These are phyloP conservation scores for Urocolius indicus DNA, from an alignment of 2,113 vertebrate genomes.

Conservation along the genomic window DNA sequence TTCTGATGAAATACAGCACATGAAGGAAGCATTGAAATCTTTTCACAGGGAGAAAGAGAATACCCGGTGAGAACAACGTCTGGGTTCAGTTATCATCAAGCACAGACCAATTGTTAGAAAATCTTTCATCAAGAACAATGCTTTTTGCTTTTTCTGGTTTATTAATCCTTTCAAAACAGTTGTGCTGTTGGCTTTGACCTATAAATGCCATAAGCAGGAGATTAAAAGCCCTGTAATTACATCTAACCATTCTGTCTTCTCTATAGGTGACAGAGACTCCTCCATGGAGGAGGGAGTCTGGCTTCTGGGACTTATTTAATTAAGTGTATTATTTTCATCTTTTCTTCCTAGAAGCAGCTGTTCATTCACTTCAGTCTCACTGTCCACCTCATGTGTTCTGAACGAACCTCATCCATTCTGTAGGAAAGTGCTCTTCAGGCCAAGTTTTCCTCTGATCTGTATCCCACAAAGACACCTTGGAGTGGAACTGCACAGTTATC, in stretches of 20 bases:
- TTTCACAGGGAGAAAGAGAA: neutral
- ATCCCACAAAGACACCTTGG: neutral
- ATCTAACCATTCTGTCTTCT: neutral
- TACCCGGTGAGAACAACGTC: neutral
- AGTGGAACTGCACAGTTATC: neutral
- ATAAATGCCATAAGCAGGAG: neutral
- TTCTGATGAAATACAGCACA: neutral
- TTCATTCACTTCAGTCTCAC: neutral
- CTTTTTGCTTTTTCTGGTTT: neutral
- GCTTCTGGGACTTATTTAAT: constrained; percentile 11
- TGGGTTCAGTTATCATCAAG: neutral
- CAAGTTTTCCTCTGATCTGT: neutral
- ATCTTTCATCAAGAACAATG: neutral
- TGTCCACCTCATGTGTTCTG: neutral
- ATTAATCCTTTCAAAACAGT: constrained; percentile 1
- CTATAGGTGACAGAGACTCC: neutral
- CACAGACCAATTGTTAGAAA: neutral
- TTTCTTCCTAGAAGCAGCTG: neutral
- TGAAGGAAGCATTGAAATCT: neutral
- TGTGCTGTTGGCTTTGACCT: neutral
- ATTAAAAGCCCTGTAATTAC: neutral
- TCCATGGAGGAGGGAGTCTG: neutral
- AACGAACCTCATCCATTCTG: neutral
- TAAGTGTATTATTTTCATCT: neutral
- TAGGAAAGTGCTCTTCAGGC: neutral